These are phyloP conservation scores for Heliconius congener DNA, from an alignment of 1,140 invertebrate species.

Conservation along the genomic window DNA sequence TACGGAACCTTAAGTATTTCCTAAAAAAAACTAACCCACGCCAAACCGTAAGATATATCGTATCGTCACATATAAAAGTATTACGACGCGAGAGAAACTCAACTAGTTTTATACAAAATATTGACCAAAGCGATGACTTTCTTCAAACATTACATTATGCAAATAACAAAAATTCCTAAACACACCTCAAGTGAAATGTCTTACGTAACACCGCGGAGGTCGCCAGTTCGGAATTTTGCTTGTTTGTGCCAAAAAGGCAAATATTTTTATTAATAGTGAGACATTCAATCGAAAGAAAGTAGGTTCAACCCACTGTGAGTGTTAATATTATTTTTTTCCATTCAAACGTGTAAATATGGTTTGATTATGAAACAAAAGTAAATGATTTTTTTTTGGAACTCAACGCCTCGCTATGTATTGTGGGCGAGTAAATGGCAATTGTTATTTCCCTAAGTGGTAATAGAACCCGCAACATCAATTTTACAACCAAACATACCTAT, in stretches of 20 bases:
- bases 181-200: conserved; percentile 3
- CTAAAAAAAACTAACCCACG: not conserved
- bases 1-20: too few species aligned
- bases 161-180: not conserved
- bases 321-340: too few species aligned
- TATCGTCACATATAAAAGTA: not conserved
- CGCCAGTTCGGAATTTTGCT: not conserved
- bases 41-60: not conserved
- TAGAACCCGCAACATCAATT: too few species aligned
- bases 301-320: too few species aligned
- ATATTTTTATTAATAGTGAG: not conserved
- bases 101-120: conserved; percentile 7
- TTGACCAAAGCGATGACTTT: conserved; percentile 6
- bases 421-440: too few species aligned
- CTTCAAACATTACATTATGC: conserved; percentile 12
- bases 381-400: too few species aligned
- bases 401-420: too few species aligned
- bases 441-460: too few species aligned
- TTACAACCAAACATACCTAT: too few species aligned
- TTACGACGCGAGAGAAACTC: not conserved
- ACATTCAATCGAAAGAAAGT: too few species aligned
- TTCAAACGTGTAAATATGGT: too few species aligned
- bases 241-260: not conserved
- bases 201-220: conserved; percentile 5
- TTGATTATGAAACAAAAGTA: too few species aligned